Conservation (phyloP, 2,888 invertebrate genomes). For the Xestoiulus laeticollis region DNA sequence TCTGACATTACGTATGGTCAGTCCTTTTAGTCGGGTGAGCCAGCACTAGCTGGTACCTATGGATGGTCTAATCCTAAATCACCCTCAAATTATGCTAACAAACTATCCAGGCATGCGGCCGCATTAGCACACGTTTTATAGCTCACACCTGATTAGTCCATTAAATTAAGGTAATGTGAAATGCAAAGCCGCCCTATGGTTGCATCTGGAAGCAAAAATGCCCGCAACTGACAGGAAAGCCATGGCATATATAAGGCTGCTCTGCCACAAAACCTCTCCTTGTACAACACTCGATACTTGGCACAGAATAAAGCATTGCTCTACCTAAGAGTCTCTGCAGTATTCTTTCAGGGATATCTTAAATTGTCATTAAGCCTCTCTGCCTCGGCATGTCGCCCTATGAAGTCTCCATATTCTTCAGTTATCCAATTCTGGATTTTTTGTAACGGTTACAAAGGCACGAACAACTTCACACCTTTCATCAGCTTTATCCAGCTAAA, state of each 20-base stretch:
- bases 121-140: background rate
- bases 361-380: background rate
- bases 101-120: background rate
- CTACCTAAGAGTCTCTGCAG: too few species aligned
- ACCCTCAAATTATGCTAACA: background rate
- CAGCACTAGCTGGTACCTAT: background rate
- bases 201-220: background rate
- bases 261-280: background rate
- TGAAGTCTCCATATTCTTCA: background rate
- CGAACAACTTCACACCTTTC: too few species aligned
- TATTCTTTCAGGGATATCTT: too few species aligned
- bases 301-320: too few species aligned
- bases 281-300: too few species aligned
- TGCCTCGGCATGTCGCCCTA: background rate
- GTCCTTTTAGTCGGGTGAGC: background rate
- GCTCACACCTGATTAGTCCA: background rate
- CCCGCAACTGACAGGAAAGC: background rate
- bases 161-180: background rate
- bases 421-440: too few species aligned
- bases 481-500: too few species aligned
- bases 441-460: too few species aligned
- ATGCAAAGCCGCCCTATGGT: background rate
- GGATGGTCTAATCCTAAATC: background rate
- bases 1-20: background rate
- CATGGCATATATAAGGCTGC: background rate